Evolutionary conservation across 2,888 invertebrate genomes (phyloP).

Genomic region (Drosophila affinis): DNA sequence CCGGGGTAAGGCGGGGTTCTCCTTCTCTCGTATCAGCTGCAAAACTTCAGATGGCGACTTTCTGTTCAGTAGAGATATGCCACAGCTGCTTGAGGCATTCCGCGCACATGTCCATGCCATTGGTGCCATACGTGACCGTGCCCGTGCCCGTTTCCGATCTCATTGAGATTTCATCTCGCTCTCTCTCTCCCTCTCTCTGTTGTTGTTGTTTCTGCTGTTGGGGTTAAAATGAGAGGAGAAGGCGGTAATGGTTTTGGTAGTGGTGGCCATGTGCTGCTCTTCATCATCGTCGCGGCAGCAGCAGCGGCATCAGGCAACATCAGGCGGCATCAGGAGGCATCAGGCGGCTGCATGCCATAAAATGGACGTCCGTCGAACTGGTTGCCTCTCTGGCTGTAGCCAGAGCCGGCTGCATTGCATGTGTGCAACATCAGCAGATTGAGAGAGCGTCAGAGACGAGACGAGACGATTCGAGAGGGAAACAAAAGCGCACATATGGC

Average conservation of each 20-base stretch:
- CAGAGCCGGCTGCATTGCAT: conserved; percentile 68
- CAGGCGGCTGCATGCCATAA: conserved; percentile 55
- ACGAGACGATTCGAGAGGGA: conserved; percentile 17
- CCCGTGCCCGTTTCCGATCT: conserved; percentile 20
- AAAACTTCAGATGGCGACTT: conserved; percentile 47
- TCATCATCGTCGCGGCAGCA: conserved; percentile 34
- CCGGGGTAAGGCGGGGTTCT: conserved; percentile 27
- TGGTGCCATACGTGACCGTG: conserved; percentile 11
- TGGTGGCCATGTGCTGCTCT: conserved; percentile 65
- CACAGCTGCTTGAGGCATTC: conserved; percentile 65
- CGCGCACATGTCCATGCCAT: conserved; percentile 66
- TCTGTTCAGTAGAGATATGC: conserved; percentile 52
- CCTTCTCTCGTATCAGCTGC: conserved; percentile 52
- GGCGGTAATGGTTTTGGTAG: conserved; percentile 48
- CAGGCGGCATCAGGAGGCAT: conserved; percentile 10
- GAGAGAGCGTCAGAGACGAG: conserved; percentile 52
- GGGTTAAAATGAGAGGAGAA: conserved; percentile 55
- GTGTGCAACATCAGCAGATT: conserved; percentile 43
- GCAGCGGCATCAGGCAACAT: conserved; percentile 19
- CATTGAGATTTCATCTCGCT: conserved; percentile 39
- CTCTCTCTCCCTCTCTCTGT: too few relatives aligned
- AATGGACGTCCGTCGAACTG: conserved; percentile 72
- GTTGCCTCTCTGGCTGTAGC: conserved; percentile 56
- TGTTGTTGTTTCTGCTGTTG: conserved; percentile 29
- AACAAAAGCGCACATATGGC: conserved; percentile 38